Percentiles rank a stretch among this genome's conserved stretches.
phyloP scores from a whole-genome alignment of 2,797 vertebrate genomes.

The Peromyscus nudipes region DNA sequence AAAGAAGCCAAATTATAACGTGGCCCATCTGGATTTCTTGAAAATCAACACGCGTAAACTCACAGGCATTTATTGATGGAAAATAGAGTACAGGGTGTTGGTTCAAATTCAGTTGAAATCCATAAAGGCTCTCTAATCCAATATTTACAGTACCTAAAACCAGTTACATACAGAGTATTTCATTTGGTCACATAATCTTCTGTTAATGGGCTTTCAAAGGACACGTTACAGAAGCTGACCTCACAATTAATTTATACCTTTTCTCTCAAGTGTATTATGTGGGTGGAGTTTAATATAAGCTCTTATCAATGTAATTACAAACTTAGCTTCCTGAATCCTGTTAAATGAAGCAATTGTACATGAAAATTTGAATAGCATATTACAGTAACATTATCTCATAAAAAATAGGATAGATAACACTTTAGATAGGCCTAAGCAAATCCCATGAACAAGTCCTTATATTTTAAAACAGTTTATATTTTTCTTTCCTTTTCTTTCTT shows the following conservation, averaged over 20 bases:
- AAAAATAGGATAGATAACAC: background rate
- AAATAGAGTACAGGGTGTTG: constrained; percentile 47
- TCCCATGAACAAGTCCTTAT: background rate
- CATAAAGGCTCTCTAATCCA: constrained; percentile 37
- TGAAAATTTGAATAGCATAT: background rate
- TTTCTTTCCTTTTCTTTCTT: background rate
- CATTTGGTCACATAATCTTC: constrained; percentile 54
- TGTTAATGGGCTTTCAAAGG: constrained; percentile 47
- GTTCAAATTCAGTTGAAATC: constrained; percentile 72
- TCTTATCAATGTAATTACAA: constrained; percentile 51
- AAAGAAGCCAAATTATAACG: constrained; percentile 80
- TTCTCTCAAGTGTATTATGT: background rate
- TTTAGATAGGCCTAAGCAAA: constrained; percentile 14
- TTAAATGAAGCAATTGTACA: background rate
- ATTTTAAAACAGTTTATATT: background rate
- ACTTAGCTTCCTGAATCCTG: constrained; percentile 19
- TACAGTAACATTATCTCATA: background rate
- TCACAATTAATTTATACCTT: constrained; percentile 59
- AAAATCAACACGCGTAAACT: constrained; percentile 74
- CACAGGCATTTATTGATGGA: constrained; percentile 69
- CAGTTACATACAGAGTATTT: constrained; percentile 67
- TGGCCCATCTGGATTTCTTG: constrained; percentile 84
- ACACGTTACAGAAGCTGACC: background rate
- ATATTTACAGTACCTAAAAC: constrained; percentile 59
- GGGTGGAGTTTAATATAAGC: constrained; percentile 46